Evolutionary conservation across 53 echinoderm and acorn worm species (phyloP), one percentile per base, ranked within the genome.

Genomic region (Patiria pectinifera): DNA sequence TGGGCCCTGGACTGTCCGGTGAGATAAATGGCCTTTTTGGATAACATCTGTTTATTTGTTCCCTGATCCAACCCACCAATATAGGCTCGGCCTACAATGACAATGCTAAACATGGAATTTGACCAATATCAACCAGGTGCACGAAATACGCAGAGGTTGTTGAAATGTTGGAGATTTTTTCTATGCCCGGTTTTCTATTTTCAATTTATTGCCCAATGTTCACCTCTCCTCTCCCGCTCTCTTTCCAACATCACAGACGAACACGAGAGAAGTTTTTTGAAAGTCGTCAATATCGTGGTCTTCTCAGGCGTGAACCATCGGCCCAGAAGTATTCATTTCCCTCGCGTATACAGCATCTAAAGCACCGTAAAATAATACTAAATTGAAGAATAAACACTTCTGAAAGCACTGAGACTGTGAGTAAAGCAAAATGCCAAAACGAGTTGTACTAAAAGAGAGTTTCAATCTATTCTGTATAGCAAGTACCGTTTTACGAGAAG

Each of bases 321-420:
- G 11, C 24, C 6, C n/a, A 74, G 74, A 22, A n/a, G n/a, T 2
- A 74, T 74, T 74, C 74, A 74, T 74, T 74, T 74, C 74, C 74
- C 15, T 23, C 22, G 74, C 13, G 74, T 74, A 74, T 74, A 74
- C 22, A 24, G 74, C 24, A 74, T 74, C 74, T 5, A n/a, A 74
- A 76, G 88, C 43, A 44, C 88, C 45, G 88, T 88, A 78, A 88
- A 88, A 77, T 78, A 88, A 88, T 62, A 88, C 78, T 58, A 76
- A 88, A 88, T 88, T 78, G 88, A 88, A 76, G 88, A 88, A 88
- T 88, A 88, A 88, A 88, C 88, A 88, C 59, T 77, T 88, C 61
- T 24, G 6, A 24, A 82, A 82, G 45, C 80, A 44, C 4, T 48
- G 74, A 22, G 75, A 44, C 15, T 71, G 86, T 3, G 75, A 71